A percentile compares a stretch with the other conserved stretches of the same genome.
Conservation (phyloP, 2,888 invertebrate species). For the Xylota sylvarum region DNA sequence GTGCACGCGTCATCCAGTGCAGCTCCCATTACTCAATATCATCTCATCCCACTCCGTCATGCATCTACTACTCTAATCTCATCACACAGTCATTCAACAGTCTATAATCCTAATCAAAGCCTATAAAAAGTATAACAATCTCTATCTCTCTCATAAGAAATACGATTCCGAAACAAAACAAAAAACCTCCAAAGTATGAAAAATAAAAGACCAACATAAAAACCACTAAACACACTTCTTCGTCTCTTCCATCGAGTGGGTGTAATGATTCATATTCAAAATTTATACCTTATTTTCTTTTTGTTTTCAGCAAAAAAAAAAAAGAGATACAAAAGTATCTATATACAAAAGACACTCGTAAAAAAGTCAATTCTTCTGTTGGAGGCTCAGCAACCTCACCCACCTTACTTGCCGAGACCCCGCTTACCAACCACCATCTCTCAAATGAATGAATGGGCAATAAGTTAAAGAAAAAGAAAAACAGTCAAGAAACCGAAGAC, state of each 20-base stretch:
- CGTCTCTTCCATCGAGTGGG: constrained; percentile 55
- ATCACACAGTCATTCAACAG: constrained; percentile 56
- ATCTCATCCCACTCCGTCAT: constrained; percentile 48
- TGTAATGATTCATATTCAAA: constrained; percentile 74
- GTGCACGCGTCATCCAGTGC: background rate
- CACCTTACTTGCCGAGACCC: background rate
- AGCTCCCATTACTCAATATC: constrained; percentile 35
- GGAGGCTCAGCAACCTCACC: constrained; percentile 12
- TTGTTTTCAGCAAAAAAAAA: constrained; percentile 31
- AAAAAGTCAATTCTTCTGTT: constrained; percentile 55
- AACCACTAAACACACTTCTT: constrained; percentile 19
- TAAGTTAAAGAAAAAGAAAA: constrained; percentile 54
- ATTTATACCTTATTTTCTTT: constrained; percentile 39
- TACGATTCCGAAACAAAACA: background rate
- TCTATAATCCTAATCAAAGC: constrained; percentile 59
- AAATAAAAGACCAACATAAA: constrained; percentile 43
- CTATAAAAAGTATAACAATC: constrained; percentile 47
- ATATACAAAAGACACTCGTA: constrained; percentile 48
- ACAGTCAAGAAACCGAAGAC: constrained; percentile 48
- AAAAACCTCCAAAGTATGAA: constrained; percentile 5
- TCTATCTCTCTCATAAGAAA: constrained; percentile 13
- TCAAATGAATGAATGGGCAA: constrained; percentile 72
- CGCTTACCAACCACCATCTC: constrained; percentile 14
- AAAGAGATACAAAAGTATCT: constrained; percentile 42
- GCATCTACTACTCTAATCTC: constrained; percentile 25